Conservation (phyloP, 1,140 invertebrate species). For the Sycobia sp. region DNA sequence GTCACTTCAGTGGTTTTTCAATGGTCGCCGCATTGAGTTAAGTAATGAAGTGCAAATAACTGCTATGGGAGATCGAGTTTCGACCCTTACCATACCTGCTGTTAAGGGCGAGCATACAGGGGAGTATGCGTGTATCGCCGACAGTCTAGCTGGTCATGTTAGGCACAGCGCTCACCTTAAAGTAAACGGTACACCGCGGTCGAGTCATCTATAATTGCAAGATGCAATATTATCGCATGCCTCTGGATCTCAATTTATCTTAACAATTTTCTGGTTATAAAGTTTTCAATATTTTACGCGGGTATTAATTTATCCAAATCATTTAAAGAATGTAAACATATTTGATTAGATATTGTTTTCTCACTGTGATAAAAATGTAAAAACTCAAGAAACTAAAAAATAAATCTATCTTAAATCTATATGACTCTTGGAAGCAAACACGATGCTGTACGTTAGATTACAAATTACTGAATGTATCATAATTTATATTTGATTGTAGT, state of each 20-base stretch:
- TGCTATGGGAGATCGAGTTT: constrained; percentile 64
- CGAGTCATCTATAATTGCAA: not conserved
- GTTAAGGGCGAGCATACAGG: constrained; percentile 67
- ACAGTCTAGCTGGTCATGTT: constrained; percentile 69
- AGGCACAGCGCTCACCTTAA: constrained; percentile 66
- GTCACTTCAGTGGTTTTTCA: constrained; percentile 70
- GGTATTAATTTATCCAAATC: no score
- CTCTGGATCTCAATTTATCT: not conserved
- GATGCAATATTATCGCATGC: not conserved
- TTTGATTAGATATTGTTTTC: no score
- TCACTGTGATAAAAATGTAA: no score
- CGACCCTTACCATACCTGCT: constrained; percentile 60
- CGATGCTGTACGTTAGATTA: no score
- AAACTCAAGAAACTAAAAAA: no score
- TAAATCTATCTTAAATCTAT: no score
- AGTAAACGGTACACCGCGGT: constrained; percentile 59
- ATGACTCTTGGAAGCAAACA: no score
- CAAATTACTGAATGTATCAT: no score
- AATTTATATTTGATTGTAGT: not conserved
- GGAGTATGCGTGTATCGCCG: constrained; percentile 76
- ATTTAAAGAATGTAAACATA: no score
- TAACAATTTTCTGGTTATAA: no score
- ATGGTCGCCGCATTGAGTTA: constrained; percentile 57
- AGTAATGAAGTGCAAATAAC: constrained; percentile 65
- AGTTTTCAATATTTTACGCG: no score